Conservation (phyloP, 2,113 vertebrate genomes). For the Aspidoscelis tigris region DNA sequence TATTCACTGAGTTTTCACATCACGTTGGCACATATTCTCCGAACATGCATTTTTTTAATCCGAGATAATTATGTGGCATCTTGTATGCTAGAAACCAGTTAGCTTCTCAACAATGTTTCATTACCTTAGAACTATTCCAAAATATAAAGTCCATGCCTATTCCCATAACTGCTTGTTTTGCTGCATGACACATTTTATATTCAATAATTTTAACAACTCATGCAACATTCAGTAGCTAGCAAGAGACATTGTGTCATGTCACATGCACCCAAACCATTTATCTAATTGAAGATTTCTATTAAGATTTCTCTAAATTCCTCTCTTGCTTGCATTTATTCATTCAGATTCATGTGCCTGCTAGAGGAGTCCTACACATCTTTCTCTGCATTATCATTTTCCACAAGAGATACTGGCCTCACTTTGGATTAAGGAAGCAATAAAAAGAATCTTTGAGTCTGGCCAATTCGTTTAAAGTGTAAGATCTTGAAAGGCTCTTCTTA, state of each 20-base stretch:
- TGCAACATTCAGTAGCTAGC: constrained; percentile 47
- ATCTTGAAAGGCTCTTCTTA: constrained; percentile 48
- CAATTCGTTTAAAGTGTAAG: constrained; percentile 42
- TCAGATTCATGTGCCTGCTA: constrained; percentile 41
- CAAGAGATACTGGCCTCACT: constrained; percentile 52
- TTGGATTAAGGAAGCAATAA: constrained; percentile 40
- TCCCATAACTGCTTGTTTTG: constrained; percentile 36
- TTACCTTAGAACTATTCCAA: not conserved
- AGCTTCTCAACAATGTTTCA: not conserved
- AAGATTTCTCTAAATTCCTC: constrained; percentile 45
- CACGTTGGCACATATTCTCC: not conserved
- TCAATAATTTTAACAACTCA: constrained; percentile 40
- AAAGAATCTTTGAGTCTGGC: constrained; percentile 39
- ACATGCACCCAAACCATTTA: constrained; percentile 57
- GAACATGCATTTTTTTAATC: not conserved
- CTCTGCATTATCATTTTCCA: constrained; percentile 49
- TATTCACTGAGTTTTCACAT: constrained; percentile 2
- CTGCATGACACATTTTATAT: constrained; percentile 30
- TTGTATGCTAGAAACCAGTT: not conserved
- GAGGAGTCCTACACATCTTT: constrained; percentile 45
- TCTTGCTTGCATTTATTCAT: constrained; percentile 51
- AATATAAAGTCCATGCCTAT: not conserved
- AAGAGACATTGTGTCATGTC: constrained; percentile 51
- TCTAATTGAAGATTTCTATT: constrained; percentile 71
- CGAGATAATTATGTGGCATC: not conserved